Base-by-base conservation (phyloP, 2,888 invertebrate genomes). In the Saturnia pavonia region DNA sequence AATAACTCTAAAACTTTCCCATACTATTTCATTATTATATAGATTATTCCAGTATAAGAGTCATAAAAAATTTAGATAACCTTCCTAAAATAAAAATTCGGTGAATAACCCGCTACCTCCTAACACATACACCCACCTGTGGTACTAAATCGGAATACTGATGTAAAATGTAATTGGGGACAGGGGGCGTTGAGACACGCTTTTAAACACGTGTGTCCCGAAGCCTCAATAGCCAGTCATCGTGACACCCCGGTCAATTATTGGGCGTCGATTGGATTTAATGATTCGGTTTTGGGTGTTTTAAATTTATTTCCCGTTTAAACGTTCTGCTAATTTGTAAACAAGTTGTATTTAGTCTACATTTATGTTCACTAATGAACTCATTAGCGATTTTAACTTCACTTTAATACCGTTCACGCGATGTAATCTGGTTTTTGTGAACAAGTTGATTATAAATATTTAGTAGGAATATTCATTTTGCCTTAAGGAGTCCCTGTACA, bases 141-240 rank as follows among this genome's bases (percentile, higher is more conserved):
- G 65, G 9, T 40, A 73, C 72, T 51, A 67, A 68, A 66, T 42
- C 57, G 57, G 74, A 73, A 73, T 74, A 74, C 72, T 69, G 74
- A 74, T 74, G 74, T 72, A 70, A 69, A 67, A 65, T 68, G 66
- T 73, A 74, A 73, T 74, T 70, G 71, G 65, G 60, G 68, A 67
- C n/a, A 60, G 27, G 45, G 70, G 27, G 72, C 66, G 69, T 69
- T 67, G 72, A 69, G 71, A 68, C 70, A 70, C 70, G 72, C 72
- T 72, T 72, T 70, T 67, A 27, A 74, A 72, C 54, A 74, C 71
- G 69, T 67, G 69, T 67, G 67, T 66, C 69, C 66, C 70, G 70
- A 69, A 45, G 68, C 71, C 71, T 57, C 57, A 65, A 34, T 60
- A 27, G 40, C 65, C 40, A 8, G 40, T 65, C 65, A 40, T 27